Conservation (phyloP, 2,888 invertebrate genomes). For the Syrphus vitripennis region DNA sequence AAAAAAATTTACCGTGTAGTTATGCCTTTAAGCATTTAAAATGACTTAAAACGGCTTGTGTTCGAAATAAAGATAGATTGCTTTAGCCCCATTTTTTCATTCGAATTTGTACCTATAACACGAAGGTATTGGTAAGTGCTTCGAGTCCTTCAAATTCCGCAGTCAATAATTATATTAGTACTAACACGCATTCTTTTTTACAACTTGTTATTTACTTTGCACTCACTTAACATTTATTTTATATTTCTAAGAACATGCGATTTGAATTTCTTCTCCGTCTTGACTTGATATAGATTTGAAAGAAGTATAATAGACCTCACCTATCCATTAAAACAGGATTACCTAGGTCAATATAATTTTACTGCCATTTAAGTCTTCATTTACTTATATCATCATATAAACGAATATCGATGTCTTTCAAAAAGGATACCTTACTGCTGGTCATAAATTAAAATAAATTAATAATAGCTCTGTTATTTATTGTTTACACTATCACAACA, state of each 20-base stretch:
- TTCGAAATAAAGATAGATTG: no score
- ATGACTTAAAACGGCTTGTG: no score
- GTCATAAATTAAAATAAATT: neutral
- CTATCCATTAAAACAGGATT: neutral
- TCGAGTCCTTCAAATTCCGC: no score
- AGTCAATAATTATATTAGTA: no score
- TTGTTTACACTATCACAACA: neutral
- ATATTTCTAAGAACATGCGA: neutral
- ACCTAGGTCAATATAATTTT: neutral
- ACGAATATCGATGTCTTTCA: neutral
- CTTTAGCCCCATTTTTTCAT: no score
- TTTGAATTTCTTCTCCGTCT: neutral
- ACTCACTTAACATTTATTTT: neutral
- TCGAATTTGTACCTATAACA: no score
- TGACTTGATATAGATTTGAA: neutral
- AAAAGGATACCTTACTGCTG: neutral
- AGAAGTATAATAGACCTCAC: neutral
- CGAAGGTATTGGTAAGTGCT: no score
- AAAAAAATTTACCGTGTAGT: no score
- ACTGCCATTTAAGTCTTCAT: neutral
- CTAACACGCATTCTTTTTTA: no score
- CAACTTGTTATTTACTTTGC: no score
- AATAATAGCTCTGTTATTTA: neutral
- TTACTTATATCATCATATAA: no score
- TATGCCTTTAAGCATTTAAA: no score